Evolutionary conservation across 1,140 invertebrate species (phyloP), one percentile per base, ranked within the genome.

Genomic region (Aphelenchoides avenae): DNA sequence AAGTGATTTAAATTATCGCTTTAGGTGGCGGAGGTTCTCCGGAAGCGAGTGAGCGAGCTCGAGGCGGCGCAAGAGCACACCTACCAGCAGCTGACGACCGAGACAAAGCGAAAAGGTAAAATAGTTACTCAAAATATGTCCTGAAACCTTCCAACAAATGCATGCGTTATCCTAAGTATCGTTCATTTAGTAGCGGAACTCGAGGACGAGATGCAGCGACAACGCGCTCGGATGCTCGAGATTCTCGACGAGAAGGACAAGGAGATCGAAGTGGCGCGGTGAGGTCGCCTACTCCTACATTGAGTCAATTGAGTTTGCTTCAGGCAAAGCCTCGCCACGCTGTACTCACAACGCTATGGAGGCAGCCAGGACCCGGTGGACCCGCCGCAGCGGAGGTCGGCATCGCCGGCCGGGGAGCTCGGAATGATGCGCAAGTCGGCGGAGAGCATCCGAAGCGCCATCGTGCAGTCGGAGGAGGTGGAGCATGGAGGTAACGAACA

Each of bases 231-330:
- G 20, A 47, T 66, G 47, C 41, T 52, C 3, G 60, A 70, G 50
- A 62, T 70, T 34, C 52, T 70, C 11, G 61, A 44, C 0, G 64
- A 66, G 30, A 66, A 66, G 33, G 67, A 66, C 29, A 34, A 43
- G 29, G 64, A 66, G 27, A 70, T 66, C 24, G 64, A 66, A 43
- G 15, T 70, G 31, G 51, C 67, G 4, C 54, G 54, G 68, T 66
- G 37, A 62, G 50, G 18, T 9, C n/a, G 22, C 20, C 20, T 13
- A 37, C 6, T 13, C 2, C 13, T 49, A 11, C 11, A 30, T 49
- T 39, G 43, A 13, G 22, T 52, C 51, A 7, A 30, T 24, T 63
- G 54, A 22, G 36, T 27, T 64, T 57, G 9, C n/a, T n/a, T n/a
- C 24, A 61, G 58, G 18, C 52, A 26, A 11, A 56, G 56, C 39